Evolutionary conservation across 2,113 vertebrate genomes (phyloP), one percentile per base, ranked within the genome.

Genomic region (Amblyornis subalaris): DNA sequence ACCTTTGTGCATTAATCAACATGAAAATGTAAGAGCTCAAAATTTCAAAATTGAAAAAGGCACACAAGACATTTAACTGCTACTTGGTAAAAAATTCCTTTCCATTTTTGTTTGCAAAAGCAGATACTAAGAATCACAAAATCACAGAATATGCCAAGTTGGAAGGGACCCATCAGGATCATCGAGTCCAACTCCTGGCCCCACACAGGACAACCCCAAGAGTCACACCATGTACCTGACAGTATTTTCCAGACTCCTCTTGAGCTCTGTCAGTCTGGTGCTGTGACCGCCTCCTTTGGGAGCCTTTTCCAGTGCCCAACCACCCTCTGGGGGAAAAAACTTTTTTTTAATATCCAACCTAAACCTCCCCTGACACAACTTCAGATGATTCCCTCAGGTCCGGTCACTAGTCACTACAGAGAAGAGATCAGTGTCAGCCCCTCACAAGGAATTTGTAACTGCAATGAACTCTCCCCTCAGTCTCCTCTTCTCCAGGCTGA

Each of bases 181-280:
- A 42, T 8, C 0, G 0, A 50, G 16, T 42, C 21, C 16, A 26
- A 0, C 8, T 21, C 10, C 44, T 35, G 25, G 25, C 20, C 24
- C 29, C 20, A 12, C 20, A 35, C 24, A 66, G 2, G 2, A 25
- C 8, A 29, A 3, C 16, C 29, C 2, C 51, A 42, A 12, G 29
- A 48, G 4, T 10, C 31, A 29, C 23, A 48, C 0, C 4, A 9
- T 21, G 20, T 31, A 8, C 21, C 12, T 66, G 4, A 40, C 11
- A 40, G 5, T 6, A 21, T 48, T 29, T 8, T 2, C 24, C 35
- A 48, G 35, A 24, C 1, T 2, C 2, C 12, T 6, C 29, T 21
- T 40, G 42, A 35, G 4, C 20, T 57, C 24, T 42, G 8, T 8
- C 13, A 35, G 60, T 6, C 0, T 66, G 20, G 10, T 42, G 25